Base-by-base conservation (phyloP, 1,140 invertebrate species). In the Aphis gossypii region DNA sequence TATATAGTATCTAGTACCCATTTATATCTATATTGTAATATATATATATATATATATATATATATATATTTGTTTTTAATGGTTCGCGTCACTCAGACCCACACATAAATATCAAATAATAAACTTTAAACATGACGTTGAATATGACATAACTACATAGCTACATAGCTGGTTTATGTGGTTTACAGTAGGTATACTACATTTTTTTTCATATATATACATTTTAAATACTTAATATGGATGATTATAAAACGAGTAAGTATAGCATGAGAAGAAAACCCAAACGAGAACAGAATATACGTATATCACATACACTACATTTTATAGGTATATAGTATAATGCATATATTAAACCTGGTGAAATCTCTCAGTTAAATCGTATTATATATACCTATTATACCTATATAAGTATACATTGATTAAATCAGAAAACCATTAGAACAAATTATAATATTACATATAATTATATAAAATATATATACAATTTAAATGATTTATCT, bases 81-180 rank as follows among this genome's bases (percentile, higher is more conserved):
- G 14, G 48, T 23, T 30, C 38, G 48, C n/a, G 18, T 46, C n/a
- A 88, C 86, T 88, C n/a, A 30, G 86, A 51, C 86, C 83, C 41
- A 88, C 86, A 88, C 86, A 88, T 48, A 88, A 89, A 89, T 89
- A 38, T n/a, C 48, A 38, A 89, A 51, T 89, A 51, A 54, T 89
- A 54, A 89, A 88, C 86, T 44, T 38, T 88, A 89, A 2, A 54
- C 30, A 54, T 8, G 87, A 38, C 35, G 48, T n/a, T 54, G 11
- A 30, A 14, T 14, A 60, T 30, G 8, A 60, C 30, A 30, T 18
- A 18, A 14, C 48, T 51, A 51, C 48, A 51, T n/a, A 76, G 41
- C 48, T 51, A 51, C 48, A 51, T n/a, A 76, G 41, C 14, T 35
- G 23, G n/a, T 88, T 51, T 46, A 23, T 14, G n/a, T 38, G 21